phyloP scores from a whole-genome alignment of 2,797 vertebrate species.

The Pangasius djambal region DNA sequence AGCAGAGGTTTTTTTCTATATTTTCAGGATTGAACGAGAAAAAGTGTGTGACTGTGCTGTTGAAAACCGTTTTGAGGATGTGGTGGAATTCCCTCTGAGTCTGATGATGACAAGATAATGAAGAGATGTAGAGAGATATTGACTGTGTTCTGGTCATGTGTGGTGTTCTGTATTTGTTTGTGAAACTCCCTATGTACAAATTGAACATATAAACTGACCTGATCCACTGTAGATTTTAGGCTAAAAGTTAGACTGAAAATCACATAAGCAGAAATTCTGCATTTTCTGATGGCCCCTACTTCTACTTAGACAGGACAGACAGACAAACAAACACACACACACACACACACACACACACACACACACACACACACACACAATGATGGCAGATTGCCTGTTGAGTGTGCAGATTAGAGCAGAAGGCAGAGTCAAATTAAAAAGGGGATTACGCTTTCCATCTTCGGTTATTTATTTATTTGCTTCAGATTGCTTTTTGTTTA shows the following conservation, averaged over 20 bases:
- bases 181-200: background rate
- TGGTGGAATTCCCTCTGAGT: background rate
- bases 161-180: background rate
- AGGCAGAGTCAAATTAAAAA: constrained; percentile 65
- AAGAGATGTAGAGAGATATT: background rate
- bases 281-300: constrained; percentile 4
- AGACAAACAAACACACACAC: background rate
- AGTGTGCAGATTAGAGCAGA: constrained; percentile 60
- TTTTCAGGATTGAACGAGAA: background rate
- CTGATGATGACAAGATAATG: background rate
- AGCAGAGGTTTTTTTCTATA: background rate
- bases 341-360: background rate
- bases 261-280: background rate
- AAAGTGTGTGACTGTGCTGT: background rate
- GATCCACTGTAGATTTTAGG: background rate
- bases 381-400: constrained; percentile 33
- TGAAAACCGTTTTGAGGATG: background rate
- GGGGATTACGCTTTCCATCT: constrained; percentile 58
- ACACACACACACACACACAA: constrained; percentile 17
- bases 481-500: constrained; percentile 52
- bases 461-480: constrained; percentile 50
- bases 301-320: background rate
- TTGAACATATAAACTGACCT: background rate
- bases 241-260: background rate
- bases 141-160: background rate